Conservation (phyloP, 2,888 invertebrate species). For the Arctia plantaginis region DNA sequence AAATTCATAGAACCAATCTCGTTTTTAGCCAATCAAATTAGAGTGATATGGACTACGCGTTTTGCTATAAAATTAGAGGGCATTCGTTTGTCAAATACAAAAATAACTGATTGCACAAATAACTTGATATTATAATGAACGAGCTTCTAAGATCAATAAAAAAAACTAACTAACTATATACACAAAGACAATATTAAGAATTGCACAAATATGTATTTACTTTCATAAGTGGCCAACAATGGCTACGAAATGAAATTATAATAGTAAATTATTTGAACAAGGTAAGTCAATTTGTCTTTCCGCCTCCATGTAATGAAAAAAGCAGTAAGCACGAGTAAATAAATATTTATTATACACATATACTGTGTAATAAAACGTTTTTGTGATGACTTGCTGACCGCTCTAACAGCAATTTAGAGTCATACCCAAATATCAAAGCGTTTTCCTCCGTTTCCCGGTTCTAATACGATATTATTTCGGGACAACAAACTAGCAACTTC, state of each 20-base stretch:
- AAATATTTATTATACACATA: not conserved
- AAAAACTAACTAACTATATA: too few species aligned
- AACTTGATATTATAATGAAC: too few species aligned
- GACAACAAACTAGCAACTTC: slow-evolving; percentile 13
- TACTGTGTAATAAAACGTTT: slow-evolving; percentile 1
- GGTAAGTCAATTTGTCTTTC: not conserved
- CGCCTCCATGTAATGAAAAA: not conserved
- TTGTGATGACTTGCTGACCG: not conserved
- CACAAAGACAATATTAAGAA: too few species aligned
- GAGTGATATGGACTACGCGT: too few species aligned
- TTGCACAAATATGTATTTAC: not conserved
- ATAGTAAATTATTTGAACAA: not conserved
- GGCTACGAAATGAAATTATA: not conserved
- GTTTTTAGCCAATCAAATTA: not conserved
- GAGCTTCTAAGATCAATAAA: too few species aligned
- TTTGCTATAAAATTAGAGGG: not conserved
- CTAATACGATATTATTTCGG: slow-evolving; percentile 9
- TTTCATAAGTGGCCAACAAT: not conserved
- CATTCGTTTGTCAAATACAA: too few species aligned
- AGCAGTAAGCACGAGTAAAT: not conserved
- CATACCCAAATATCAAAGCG: slow-evolving; percentile 7
- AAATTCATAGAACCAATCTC: not conserved
- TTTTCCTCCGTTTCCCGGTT: not conserved
- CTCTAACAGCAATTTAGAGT: slow-evolving; percentile 5
- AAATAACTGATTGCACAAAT: too few species aligned